Base-by-base conservation (phyloP, 2,113 vertebrate genomes). In the Sorex araneus region DNA sequence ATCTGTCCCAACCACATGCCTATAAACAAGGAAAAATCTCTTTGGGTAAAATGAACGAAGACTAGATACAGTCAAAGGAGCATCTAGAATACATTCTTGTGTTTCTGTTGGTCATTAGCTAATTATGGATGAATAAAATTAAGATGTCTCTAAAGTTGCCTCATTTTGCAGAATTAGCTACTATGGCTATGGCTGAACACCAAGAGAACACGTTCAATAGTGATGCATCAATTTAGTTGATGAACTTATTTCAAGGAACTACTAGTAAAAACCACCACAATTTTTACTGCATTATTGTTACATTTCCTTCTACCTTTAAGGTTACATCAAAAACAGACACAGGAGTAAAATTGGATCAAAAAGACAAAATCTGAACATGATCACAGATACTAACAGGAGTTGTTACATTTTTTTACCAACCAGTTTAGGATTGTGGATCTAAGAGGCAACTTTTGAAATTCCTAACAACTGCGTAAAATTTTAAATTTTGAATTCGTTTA, bases 1-100 rank as follows among this genome's bases (percentile, higher is more conserved):
- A 95, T 95, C 94, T 96, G 96, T 94, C 90, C 88, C 74, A 45
- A 74, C 76, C 91, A 94, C 96, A 93, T 94, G 92, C 92, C 91
- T 95, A 90, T 92, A 71, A 94, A 78, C 83, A 89, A 87, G 89
- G 47, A 84, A 40, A 95, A 95, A 84, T 89, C 94, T 95, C 95
- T 92, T 80, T 89, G 69, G 88, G 80, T 71, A 69, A 87, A 95
- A 95, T 92, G 87, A 94, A 90, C 90, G 74, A 92, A 94, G 74
- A 78, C 57, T 36, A 85, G 67, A 79, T 93, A 80, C 8, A 89
- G 83, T 50, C 82, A 95, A 88, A 94, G 80, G 63, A 90, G 28
- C 83, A 60, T 73, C 94, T 34, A 90, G 66, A 47, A 84, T 76
- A 88, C 34, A 84, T 73, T 95, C 76, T 77, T 82, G 73, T 88